Conservation (phyloP, 1,140 invertebrate genomes). For the Heliconius hermathena region DNA sequence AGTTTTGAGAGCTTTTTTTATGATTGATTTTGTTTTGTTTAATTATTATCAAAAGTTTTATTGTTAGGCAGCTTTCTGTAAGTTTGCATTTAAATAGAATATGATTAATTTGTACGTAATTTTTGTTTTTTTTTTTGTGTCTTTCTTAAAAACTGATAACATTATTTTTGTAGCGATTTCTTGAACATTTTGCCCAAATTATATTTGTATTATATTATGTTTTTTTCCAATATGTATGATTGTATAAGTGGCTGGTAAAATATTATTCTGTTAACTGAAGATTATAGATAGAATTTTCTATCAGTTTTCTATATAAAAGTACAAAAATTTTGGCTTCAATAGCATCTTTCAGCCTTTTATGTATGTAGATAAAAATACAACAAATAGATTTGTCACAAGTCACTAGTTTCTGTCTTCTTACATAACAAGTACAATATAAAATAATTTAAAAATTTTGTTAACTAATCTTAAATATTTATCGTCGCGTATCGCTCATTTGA, state of each 20-base stretch:
- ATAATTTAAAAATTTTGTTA: background rate
- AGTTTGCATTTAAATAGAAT: slow-evolving; percentile 7
- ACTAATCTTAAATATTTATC: background rate
- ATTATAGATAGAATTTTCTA: too few species aligned
- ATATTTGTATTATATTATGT: background rate
- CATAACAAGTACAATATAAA: background rate
- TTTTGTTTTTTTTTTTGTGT: background rate
- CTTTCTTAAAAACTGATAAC: background rate
- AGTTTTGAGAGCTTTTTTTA: background rate
- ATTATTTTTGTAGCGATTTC: background rate
- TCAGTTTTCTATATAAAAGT: too few species aligned
- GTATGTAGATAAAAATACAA: background rate
- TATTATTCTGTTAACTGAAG: background rate
- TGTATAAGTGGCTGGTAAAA: background rate
- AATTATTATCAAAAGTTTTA: background rate
- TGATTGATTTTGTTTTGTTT: background rate
- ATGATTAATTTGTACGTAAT: background rate
- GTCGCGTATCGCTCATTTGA: background rate
- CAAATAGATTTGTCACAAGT: background rate
- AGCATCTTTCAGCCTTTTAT: too few species aligned
- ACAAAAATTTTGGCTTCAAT: too few species aligned
- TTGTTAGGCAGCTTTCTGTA: slow-evolving; percentile 8
- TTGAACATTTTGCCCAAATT: background rate
- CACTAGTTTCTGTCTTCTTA: background rate
- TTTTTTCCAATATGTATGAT: background rate